Base-by-base conservation (phyloP, 2,888 invertebrate genomes). In the Tiliacea citrago region DNA sequence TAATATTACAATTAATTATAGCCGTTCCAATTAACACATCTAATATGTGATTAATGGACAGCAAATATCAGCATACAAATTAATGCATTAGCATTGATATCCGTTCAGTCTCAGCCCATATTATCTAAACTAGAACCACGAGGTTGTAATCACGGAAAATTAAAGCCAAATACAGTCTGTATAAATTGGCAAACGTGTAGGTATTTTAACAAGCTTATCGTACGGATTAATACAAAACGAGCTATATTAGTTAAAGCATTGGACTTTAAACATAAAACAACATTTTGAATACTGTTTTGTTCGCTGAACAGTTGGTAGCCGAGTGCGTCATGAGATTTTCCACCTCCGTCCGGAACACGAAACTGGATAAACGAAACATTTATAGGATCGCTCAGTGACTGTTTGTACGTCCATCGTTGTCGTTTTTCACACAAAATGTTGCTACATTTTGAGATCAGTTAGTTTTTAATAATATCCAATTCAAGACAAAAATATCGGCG, bases 21-120 rank as follows among this genome's bases (percentile, higher is more conserved):
- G 24, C n/a, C 4, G 58, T 58, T 58, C 21, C 53, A 49, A 67
- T 55, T 47, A 81, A 75, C 57, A 57, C 60, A 55, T 39, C 35
- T 61, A 69, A 35, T 68, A 61, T 13, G 51, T 73, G 63, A 78
- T 82, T 78, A 81, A 81, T 82, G 24, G 62, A 62, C 53, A 57
- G 47, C 66, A 85, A 85, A 83, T 61, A 85, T 75, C 85, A 70
- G 79, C 67, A 86, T 83, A 86, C 72, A 86, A 83, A 85, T 85
- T 58, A 85, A 82, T 78, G 29, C 58, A 82, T 83, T 77, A 72
- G 67, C 57, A 24, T 51, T 47, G n/a, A 67, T 58, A 55, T 51
- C 71, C 53, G 77, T 73, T 61, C 60, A 67, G 51, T 65, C 39
- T 72, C 60, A 18, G 55, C 18, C 75, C 71, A 71, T 83, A 83